A percentile compares a stretch with the other conserved stretches of the same genome.
Evolutionary conservation across 1,140 invertebrate species (phyloP).

Genomic region (Ericerus pela): DNA sequence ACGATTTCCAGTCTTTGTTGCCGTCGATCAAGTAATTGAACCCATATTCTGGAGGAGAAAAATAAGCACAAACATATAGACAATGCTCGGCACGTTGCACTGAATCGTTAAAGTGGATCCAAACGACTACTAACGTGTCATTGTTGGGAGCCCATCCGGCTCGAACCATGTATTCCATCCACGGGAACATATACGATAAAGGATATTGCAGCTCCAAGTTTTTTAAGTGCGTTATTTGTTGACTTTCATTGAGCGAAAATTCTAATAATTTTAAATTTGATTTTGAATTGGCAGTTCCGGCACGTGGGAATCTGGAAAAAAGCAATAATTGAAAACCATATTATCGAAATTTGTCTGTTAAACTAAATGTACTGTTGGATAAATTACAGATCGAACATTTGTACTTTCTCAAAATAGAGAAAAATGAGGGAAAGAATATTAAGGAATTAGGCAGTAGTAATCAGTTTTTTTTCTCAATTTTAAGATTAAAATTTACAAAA

Average conservation of each 20-base stretch:
- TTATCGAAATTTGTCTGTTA: too few species aligned
- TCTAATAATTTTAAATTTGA: constrained; percentile 77
- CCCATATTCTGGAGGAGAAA: constrained; percentile 77
- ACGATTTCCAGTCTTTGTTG: constrained; percentile 68
- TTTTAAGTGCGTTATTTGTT: constrained; percentile 48
- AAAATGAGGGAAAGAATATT: too few species aligned
- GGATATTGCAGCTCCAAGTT: constrained; percentile 55
- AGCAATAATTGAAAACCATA: constrained; percentile 8
- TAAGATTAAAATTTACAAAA: too few species aligned
- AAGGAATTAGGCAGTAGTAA: too few species aligned
- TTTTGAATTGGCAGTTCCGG: constrained; percentile 76
- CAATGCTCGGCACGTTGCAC: background rate
- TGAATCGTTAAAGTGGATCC: background rate
- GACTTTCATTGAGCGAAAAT: constrained; percentile 52
- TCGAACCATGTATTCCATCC: constrained; percentile 85
- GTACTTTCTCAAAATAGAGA: too few species aligned
- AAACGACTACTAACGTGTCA: constrained; percentile 49
- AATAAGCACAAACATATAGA: background rate
- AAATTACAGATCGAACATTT: too few species aligned
- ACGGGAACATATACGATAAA: constrained; percentile 63
- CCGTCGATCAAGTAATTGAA: constrained; percentile 66
- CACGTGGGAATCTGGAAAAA: constrained; percentile 62
- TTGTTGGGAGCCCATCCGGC: constrained; percentile 85
- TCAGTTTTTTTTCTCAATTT: too few species aligned
- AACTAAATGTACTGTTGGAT: too few species aligned